phyloP scores from a whole-genome alignment of 2,113 vertebrate species.

The Corydoras maculifer region DNA sequence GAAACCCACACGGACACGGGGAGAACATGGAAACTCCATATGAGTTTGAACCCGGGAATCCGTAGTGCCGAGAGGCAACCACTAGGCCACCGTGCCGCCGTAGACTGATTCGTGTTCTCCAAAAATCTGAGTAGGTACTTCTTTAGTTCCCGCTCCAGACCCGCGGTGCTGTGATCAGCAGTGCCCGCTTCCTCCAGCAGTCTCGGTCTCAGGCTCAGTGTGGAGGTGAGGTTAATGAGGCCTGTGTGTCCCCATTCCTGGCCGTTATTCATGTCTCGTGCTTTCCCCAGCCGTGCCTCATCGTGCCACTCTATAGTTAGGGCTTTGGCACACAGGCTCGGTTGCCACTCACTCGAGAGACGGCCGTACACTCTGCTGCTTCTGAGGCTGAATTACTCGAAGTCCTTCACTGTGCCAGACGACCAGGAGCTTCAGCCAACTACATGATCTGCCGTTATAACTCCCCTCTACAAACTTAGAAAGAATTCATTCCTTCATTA shows the following conservation, averaged over 20 bases:
- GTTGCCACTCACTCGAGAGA: slow-evolving; percentile 45
- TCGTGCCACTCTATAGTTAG: slow-evolving; percentile 33
- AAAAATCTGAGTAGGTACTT: no score
- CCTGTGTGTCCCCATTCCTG: slow-evolving; percentile 42
- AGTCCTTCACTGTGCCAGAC: slow-evolving; percentile 36
- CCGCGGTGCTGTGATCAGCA: no score
- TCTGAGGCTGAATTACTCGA: slow-evolving; percentile 40
- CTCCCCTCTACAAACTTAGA: no score
- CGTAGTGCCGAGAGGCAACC: no score
- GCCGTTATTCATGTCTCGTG: slow-evolving; percentile 34
- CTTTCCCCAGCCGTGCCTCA: slow-evolving; percentile 49
- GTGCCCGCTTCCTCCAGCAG: not conserved
- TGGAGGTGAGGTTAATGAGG: slow-evolving; percentile 39
- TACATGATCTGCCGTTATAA: not conserved
- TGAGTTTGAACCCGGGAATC: no score
- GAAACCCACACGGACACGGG: no score
- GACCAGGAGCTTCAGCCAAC: slow-evolving; percentile 21
- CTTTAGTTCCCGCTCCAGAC: no score
- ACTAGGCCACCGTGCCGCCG: no score
- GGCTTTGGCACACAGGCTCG: slow-evolving; percentile 24
- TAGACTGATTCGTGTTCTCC: no score
- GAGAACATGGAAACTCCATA: no score
- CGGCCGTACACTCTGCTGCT: slow-evolving; percentile 38
- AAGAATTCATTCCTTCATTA: no score
- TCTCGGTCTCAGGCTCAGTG: not conserved